Evolutionary conservation across 2,797 vertebrate genomes (phyloP), one percentile per base, ranked within the genome.

Genomic region (Paramormyrops hopkinsi): DNA sequence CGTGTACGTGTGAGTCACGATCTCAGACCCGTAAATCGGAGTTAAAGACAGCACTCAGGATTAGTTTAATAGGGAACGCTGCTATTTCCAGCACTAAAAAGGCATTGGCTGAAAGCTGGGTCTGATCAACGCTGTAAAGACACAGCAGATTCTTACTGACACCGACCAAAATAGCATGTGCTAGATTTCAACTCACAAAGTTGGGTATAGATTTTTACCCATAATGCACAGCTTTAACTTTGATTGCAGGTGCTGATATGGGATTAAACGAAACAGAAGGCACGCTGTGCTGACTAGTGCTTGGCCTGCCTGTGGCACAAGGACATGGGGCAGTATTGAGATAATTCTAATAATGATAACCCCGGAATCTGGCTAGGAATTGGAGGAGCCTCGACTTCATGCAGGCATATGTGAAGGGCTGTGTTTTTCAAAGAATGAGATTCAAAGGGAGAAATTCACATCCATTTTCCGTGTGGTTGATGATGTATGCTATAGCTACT

Each of bases 1-100:
- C 79, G 14, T 91, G 89, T 89, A 89, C 90, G 89, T 89, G 90
- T 56, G 50, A 86, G n/a, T 33, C 22, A 17, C 51, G 22, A 37
- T 86, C 51, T 17, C 51, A 51, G 50, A 14, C 25, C 85, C 48
- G 11, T 29, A 85, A 46, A 85, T 85, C 46, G 46, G 83, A 85
- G 46, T 54, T 54, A 86, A 54, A 86, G 29, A 53, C 25, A 29
- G 79, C 41, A 84, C 44, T 46, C 41, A 46, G 41, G 79, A 84
- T 44, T 44, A 46, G n/a, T 50, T 84, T 84, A 22, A 33, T 50
- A 37, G 25, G 85, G 48, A 19, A 29, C 14, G 50, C 14, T 86
- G 51, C 85, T 54, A 56, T 54, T 86, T 56, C 22, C 50, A 41
- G 85, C 51, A 19, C 51, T 37, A 50, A 33, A 86, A 86, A 86